These are phyloP conservation scores for Choloepus didactylus DNA, from an alignment of 2,797 vertebrate genomes.

Conservation along the genomic window DNA sequence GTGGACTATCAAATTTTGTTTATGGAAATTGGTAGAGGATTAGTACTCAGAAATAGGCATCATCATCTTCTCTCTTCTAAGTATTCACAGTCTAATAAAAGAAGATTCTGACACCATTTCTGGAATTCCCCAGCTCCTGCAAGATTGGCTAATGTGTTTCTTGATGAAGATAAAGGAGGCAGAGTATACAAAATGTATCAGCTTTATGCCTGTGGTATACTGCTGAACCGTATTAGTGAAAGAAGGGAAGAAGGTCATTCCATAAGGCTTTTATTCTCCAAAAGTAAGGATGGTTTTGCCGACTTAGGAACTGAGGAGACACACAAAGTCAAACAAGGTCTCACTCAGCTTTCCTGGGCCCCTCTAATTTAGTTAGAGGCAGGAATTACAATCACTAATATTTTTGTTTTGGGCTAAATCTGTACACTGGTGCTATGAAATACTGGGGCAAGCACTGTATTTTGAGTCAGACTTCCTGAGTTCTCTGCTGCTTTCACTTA, in stretches of 20 bases:
- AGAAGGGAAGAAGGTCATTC: not conserved
- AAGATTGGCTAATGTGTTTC: not conserved
- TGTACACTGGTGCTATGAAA: not conserved
- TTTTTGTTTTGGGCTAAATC: not conserved
- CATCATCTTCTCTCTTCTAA: not conserved
- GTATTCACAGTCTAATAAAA: not conserved
- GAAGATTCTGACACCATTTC: not conserved
- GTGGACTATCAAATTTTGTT: not conserved
- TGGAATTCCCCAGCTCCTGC: not conserved
- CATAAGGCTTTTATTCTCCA: not conserved
- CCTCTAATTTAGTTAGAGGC: not conserved
- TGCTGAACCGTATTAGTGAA: not conserved
- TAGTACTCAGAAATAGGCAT: too few relatives aligned
- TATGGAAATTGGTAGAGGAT: not conserved
- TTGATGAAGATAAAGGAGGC: not conserved
- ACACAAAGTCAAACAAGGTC: not conserved
- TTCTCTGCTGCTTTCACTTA: slow-evolving; percentile 22
- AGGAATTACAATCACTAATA: not conserved
- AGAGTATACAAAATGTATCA: not conserved
- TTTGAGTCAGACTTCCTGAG: slow-evolving; percentile 13
- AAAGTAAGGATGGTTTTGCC: not conserved
- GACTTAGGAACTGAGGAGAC: not conserved
- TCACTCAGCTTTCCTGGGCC: not conserved
- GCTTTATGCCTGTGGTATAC: not conserved
- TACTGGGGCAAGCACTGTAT: not conserved